Percentiles rank a stretch among this genome's conserved stretches.
These are phyloP conservation scores for Antechinus stuartii DNA, from an alignment of 2,113 vertebrate genomes.

Conservation along the genomic window DNA sequence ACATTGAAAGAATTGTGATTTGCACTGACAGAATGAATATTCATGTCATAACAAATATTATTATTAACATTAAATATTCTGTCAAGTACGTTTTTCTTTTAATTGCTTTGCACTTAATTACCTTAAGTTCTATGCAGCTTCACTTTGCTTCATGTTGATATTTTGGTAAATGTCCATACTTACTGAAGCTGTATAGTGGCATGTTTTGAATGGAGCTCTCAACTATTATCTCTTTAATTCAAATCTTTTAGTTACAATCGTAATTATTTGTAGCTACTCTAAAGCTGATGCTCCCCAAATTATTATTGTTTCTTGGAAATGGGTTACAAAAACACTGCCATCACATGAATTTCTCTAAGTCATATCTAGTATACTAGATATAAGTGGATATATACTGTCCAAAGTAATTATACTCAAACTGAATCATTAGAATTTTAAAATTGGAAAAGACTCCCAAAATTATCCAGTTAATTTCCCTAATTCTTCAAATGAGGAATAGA, in stretches of 20 bases:
- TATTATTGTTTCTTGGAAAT: not conserved
- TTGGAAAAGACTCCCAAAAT: not conserved
- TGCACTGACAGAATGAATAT: not conserved
- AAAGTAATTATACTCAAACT: not conserved
- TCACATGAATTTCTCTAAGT: not conserved
- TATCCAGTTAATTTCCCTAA: not conserved
- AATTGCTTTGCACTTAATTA: not conserved
- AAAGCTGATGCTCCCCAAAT: not conserved
- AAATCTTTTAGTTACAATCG: not conserved
- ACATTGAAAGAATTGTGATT: not conserved
- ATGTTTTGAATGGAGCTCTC: not conserved
- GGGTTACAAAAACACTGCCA: not conserved
- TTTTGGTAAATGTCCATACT: not conserved
- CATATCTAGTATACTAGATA: not conserved
- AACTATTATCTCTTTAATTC: not conserved
- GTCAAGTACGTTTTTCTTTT: not conserved
- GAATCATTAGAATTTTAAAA: not conserved
- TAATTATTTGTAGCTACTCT: not conserved
- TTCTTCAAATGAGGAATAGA: not conserved
- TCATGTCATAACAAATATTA: not conserved
- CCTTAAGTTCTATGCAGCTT: not conserved
- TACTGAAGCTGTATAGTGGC: not conserved
- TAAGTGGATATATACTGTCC: not conserved
- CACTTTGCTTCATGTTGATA: not conserved
- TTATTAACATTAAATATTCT: not conserved